Evolutionary conservation across 2,797 vertebrate genomes (phyloP).

Genomic region (Urosaurus nigricauda): DNA sequence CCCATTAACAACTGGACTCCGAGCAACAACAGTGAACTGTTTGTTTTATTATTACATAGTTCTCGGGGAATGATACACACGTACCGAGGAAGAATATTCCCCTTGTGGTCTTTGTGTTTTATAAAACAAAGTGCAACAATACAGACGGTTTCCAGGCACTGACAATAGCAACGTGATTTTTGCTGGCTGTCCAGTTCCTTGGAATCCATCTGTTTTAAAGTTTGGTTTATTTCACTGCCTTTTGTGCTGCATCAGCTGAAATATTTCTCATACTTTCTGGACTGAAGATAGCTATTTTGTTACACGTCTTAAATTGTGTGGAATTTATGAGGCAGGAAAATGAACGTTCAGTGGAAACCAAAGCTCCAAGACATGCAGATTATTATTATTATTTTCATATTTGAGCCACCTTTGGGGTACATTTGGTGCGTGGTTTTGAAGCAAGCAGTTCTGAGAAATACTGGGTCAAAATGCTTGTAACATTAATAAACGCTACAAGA

Average conservation of each 20-base stretch:
- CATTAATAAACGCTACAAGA: background rate
- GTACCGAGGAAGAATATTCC: constrained; percentile 24
- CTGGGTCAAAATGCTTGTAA: background rate
- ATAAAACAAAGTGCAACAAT: constrained; percentile 51
- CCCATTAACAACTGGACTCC: background rate
- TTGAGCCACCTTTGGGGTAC: constrained; percentile 30
- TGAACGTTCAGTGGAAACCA: constrained; percentile 63
- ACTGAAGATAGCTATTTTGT: constrained; percentile 44
- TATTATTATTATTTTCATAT: background rate
- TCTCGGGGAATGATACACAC: constrained; percentile 1
- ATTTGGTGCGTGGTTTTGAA: constrained; percentile 12
- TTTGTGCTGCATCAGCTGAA: constrained; percentile 57
- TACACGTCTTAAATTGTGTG: constrained; percentile 40
- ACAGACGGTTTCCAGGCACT: constrained; percentile 53
- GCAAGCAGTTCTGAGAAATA: background rate
- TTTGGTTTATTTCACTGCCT: constrained; percentile 46
- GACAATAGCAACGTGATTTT: constrained; percentile 55
- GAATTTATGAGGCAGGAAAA: constrained; percentile 58
- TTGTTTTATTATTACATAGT: constrained; percentile 35
- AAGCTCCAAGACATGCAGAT: background rate
- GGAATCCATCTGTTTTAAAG: constrained; percentile 51
- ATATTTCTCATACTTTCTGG: constrained; percentile 64
- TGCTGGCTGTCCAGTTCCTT: constrained; percentile 47
- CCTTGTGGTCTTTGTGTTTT: constrained; percentile 49
- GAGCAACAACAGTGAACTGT: background rate